Base-by-base conservation (phyloP, 2,888 invertebrate species). In the Ganaspis brasiliensis region DNA sequence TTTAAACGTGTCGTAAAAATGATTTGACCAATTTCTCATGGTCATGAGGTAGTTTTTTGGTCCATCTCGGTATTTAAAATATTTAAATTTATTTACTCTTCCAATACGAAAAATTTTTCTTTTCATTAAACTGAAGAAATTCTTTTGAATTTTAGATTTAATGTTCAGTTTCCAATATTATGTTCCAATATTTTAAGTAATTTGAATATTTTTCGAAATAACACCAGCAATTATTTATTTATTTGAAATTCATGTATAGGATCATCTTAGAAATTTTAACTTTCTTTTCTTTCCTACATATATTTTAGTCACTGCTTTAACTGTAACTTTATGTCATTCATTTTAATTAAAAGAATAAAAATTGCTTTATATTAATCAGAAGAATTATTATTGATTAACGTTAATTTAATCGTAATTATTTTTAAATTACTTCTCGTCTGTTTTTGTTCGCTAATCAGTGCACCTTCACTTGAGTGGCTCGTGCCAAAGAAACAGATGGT, bases 401-500 rank as follows among this genome's bases (percentile, higher is more conserved):
- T n/a, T 31, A 31, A 31, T 31, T 31, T 4, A 31, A 31, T 31
- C 31, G 31, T 31, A 31, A 31, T 31, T 31, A 31, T n/a, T 52
- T 52, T 49, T n/a, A 49, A 52, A 52, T 52, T 16, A 9, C 16
- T 19, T 52, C 19, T 52, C 19, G 52, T 52, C 52, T 19, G 52
- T 19, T 52, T 52, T 19, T 52, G 1, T 19, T 19, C 19, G n/a
- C 19, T 52, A 52, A 52, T 52, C 52, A 52, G 52, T 52, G n/a
- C 52, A 52, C 52, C 56, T 56, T 56, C 26, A 24, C 24, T 56
- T 56, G 26, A 56, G 24, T 56, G 56, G 56, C 24, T 45, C 45
- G 45, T 45, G 67, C 45, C 26, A 67, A 6, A 14, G n/a, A 67
- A 67, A n/a, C 67, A 67, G 40, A 45, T 67, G 67, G n/a, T 24